A percentile compares a stretch with the other conserved stretches of the same genome.
phyloP scores from a whole-genome alignment of 2,888 invertebrate genomes.

The Plebejus argus region DNA sequence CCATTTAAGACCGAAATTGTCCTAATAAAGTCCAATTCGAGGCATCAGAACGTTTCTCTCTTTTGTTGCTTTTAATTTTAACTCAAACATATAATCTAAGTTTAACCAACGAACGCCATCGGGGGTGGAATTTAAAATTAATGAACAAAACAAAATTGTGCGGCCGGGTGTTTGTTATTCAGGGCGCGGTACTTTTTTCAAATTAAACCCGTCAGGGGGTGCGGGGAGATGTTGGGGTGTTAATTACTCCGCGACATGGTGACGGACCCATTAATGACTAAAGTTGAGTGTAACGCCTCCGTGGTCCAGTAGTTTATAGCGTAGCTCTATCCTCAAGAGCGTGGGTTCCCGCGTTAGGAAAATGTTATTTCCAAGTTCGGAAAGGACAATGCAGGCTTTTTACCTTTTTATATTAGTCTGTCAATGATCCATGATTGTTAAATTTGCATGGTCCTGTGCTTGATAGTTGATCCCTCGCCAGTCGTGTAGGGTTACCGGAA shows the following conservation, averaged over 20 bases:
- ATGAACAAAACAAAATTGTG: constrained; percentile 20
- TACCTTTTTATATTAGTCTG: too few species aligned
- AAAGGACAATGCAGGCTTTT: background rate
- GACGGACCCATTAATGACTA: constrained; percentile 7
- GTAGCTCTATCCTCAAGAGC: background rate
- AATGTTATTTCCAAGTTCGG: background rate
- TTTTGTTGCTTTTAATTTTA: constrained; percentile 5
- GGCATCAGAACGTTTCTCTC: background rate
- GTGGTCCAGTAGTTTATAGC: background rate
- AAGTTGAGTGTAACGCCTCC: background rate
- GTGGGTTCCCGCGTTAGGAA: background rate
- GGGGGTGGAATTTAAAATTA: constrained; percentile 16
- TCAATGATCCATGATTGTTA: too few species aligned
- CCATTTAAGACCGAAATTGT: background rate
- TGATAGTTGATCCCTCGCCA: too few species aligned
- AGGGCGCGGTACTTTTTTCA: constrained; percentile 20
- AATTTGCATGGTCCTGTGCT: too few species aligned
- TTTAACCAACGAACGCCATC: background rate
- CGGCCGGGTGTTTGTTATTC: constrained; percentile 23
- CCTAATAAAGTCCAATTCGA: background rate
- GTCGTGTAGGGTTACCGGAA: too few species aligned
- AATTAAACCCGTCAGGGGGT: constrained; percentile 21
- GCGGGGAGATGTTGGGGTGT: background rate
- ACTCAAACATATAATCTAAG: constrained; percentile 6
- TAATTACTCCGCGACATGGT: constrained; percentile 6